Evolutionary conservation across 1,140 invertebrate genomes (phyloP).

Genomic region (Lepidostoma basale): DNA sequence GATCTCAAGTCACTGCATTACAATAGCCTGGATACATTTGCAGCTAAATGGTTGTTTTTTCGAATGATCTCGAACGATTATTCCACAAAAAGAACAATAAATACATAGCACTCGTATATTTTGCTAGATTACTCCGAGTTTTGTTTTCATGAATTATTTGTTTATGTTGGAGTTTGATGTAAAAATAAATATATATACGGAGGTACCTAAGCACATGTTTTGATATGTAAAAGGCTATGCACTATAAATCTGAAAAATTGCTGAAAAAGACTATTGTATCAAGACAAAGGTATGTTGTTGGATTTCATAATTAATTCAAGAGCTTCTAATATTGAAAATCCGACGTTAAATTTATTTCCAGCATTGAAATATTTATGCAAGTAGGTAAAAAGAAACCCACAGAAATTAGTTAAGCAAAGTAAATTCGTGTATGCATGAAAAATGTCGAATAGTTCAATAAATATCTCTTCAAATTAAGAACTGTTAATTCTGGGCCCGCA

Average conservation of each 20-base stretch:
- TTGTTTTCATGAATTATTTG: too few species aligned
- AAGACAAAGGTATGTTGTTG: background rate
- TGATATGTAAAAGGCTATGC: too few species aligned
- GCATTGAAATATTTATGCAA: too few species aligned
- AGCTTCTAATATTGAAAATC: background rate
- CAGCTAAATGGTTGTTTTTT: background rate
- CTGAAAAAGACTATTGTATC: background rate
- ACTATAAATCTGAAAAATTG: too few species aligned
- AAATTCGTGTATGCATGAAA: background rate
- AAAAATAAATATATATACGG: too few species aligned
- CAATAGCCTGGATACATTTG: too few species aligned
- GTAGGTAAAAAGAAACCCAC: too few species aligned
- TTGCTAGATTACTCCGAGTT: too few species aligned
- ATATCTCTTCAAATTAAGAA: slow-evolving; percentile 8
- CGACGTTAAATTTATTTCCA: background rate
- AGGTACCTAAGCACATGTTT: too few species aligned
- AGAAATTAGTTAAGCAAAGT: background rate
- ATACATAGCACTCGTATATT: too few species aligned
- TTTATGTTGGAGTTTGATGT: too few species aligned
- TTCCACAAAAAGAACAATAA: background rate
- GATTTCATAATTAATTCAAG: background rate
- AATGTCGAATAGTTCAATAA: slow-evolving; percentile 2
- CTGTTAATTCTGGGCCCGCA: background rate
- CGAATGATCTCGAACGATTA: background rate
- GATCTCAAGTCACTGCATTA: too few species aligned